Base-by-base conservation (phyloP, 1,140 invertebrate species). In the Penaeus chinensis region DNA sequence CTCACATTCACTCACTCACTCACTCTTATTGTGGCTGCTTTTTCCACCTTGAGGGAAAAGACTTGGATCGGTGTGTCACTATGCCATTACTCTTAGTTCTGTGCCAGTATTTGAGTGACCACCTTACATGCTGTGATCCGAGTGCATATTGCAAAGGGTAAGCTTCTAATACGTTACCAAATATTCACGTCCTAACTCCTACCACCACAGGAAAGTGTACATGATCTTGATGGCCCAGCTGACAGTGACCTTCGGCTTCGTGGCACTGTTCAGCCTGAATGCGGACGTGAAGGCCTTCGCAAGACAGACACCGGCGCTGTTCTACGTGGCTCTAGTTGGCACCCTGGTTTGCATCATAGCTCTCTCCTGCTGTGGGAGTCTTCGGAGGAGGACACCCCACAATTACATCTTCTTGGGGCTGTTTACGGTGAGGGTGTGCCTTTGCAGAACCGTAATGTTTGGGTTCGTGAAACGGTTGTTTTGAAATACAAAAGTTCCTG, bases 321-420 rank as follows among this genome's bases (percentile, higher is more conserved):
- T 94, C 92, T 95, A 94, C 93, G 92, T 96, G 2, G 95, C 96
- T 10, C 93, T 97, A 62, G 94, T 91, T 37, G 91, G 95, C 0
- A 94, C 96, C 82, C 92, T 99, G 76, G 95, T 97, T 2, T 93
- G 95, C 18, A 92, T 98, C 85, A 95, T 99, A 66, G 94, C 94
- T n/a, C 95, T 99, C 94, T 95, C 96, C 16, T 99, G 98, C 91
- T 99, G 97, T 92, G 94, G 94, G 65, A 94, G 94, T 91, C 95
- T 98, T 0, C 93, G 97, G 66, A 94, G 98, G 60, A 95, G 95
- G 91, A 94, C 95, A 69, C 98, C 98, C 0, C 95, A 95, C 91
- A 99, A 99, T 92, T 96, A 96, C 91, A 95, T 99, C 71, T 96
- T 98, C 91, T 93, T 99, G 4, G 94, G 93, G 18, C 89, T 98